These are phyloP conservation scores for Odocoileus hemionus DNA, from an alignment of 2,113 vertebrate genomes.

Conservation along the genomic window DNA sequence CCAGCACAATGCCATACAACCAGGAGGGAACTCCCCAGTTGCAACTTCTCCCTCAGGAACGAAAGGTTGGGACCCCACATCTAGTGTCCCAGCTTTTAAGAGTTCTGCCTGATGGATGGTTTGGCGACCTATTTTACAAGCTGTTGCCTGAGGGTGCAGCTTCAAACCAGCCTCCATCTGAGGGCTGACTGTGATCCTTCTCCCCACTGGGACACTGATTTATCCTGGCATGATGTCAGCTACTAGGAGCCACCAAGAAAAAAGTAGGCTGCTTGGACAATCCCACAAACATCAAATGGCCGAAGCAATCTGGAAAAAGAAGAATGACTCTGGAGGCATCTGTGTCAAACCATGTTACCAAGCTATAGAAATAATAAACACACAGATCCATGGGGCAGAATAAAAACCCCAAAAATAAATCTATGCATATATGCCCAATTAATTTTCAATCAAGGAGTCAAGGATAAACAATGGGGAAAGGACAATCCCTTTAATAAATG, in stretches of 20 bases:
- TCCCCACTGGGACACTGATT: not conserved
- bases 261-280: not conserved
- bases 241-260: not conserved
- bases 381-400: not conserved
- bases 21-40: not conserved
- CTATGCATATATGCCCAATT: not conserved
- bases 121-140: not conserved
- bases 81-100: not conserved
- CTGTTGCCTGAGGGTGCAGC: not conserved
- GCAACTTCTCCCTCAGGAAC: not conserved
- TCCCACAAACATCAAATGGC: not conserved
- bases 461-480: not conserved
- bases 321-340: not conserved
- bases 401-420: not conserved
- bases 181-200: not conserved
- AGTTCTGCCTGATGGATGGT: not conserved
- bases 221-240: not conserved
- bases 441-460: not conserved
- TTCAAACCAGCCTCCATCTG: not conserved
- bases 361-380: not conserved
- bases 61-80: not conserved
- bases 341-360: not conserved
- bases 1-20: not conserved
- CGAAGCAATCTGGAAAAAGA: not conserved
- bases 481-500: not conserved